These are phyloP conservation scores for Steinernema khuongi DNA, from an alignment of 1,140 invertebrate species.

Conservation along the genomic window DNA sequence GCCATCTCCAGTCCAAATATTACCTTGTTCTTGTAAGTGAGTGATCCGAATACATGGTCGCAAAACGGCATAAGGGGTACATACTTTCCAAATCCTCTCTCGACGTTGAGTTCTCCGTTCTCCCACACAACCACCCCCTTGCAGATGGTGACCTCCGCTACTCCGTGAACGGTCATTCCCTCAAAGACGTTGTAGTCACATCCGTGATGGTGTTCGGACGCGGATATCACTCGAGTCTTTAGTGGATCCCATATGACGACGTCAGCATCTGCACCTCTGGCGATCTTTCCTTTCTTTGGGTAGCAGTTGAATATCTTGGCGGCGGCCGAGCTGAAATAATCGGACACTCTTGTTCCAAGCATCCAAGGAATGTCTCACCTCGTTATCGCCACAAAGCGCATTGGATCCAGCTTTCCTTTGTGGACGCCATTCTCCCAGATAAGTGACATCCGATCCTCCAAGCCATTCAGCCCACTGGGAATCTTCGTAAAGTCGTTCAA, in stretches of 20 bases:
- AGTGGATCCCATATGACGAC: slow-evolving; percentile 92
- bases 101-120: slow-evolving; percentile 32
- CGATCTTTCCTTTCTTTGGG: slow-evolving; percentile 85
- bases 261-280: slow-evolving; percentile 89
- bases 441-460: slow-evolving; percentile 91
- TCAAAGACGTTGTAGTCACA: slow-evolving; percentile 98
- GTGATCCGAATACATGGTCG: slow-evolving; percentile 24
- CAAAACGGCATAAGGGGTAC: slow-evolving; percentile 24
- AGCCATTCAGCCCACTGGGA: slow-evolving; percentile 95
- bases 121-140: slow-evolving; percentile 43
- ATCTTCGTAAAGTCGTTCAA: slow-evolving; percentile 89
- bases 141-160: slow-evolving; percentile 63
- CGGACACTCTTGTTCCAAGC: background rate
- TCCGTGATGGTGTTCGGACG: slow-evolving; percentile 82
- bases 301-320: slow-evolving; percentile 97
- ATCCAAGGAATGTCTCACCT: slow-evolving; percentile 56
- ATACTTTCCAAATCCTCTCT: slow-evolving; percentile 30
- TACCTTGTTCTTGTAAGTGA: background rate
- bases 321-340: slow-evolving; percentile 64
- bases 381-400: slow-evolving; percentile 86
- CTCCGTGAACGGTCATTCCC: slow-evolving; percentile 71
- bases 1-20: too few species aligned
- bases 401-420: slow-evolving; percentile 77
- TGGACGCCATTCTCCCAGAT: slow-evolving; percentile 79
- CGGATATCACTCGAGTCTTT: slow-evolving; percentile 77